A percentile compares a stretch with the other conserved stretches of the same genome.
Evolutionary conservation across 2,797 vertebrate species (phyloP).

Genomic region (Enteromius treurensis): DNA sequence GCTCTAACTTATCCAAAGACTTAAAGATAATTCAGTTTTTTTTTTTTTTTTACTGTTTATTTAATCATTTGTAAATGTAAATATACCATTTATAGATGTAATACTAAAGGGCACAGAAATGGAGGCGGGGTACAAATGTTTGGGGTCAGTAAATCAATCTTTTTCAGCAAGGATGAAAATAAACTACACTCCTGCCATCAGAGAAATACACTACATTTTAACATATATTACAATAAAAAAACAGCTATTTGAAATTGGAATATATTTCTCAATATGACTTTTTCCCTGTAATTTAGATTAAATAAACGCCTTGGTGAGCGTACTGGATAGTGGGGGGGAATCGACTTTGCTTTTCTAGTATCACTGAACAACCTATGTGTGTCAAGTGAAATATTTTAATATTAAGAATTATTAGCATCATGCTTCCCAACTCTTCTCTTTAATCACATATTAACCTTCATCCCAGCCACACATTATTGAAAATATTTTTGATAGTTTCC

Average conservation of each 20-base stretch:
- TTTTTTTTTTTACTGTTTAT: too few species aligned
- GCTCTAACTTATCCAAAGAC: not conserved
- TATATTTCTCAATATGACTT: not conserved
- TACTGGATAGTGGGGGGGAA: not conserved
- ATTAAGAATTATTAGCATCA: not conserved
- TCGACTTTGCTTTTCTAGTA: not conserved
- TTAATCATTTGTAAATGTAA: not conserved
- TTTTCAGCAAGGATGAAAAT: not conserved
- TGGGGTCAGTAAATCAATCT: not conserved
- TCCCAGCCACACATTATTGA: not conserved
- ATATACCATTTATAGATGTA: not conserved
- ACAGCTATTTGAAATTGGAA: not conserved
- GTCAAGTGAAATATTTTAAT: not conserved
- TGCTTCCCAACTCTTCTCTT: not conserved
- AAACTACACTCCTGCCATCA: not conserved
- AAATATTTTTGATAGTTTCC: not conserved
- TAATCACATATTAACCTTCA: not conserved
- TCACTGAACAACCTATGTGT: not conserved
- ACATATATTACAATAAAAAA: not conserved
- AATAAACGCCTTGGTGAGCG: not conserved
- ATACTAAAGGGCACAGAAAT: not conserved
- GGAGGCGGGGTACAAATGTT: not conserved
- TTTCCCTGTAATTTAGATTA: not conserved
- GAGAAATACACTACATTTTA: not conserved
- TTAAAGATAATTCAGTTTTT: too few species aligned